Evolutionary conservation across 2,888 invertebrate genomes (phyloP).

Genomic region (Drepana falcataria): DNA sequence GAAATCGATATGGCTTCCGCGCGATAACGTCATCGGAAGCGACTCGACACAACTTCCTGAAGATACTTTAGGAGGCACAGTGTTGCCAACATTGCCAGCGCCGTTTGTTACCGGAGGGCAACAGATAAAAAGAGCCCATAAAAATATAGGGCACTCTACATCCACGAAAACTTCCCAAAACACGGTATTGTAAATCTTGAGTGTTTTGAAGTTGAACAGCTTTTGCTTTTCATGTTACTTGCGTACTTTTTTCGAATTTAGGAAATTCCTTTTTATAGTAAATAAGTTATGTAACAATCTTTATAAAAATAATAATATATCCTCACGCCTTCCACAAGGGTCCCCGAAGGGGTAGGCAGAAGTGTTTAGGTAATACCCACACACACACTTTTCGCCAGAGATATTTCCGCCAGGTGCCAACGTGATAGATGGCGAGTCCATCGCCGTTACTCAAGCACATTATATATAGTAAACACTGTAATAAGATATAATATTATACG

Average conservation of each 20-base stretch:
- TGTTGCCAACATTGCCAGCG: conserved; percentile 3
- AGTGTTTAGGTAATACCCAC: no score
- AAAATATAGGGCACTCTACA: conserved; percentile 7
- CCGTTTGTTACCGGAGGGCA: conserved; percentile 1
- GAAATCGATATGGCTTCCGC: conserved; percentile 21
- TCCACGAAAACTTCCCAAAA: conserved; percentile 12
- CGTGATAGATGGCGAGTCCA: no score
- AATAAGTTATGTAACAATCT: not conserved
- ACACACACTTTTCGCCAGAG: no score
- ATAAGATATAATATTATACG: no score
- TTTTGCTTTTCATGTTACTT: conserved; percentile 16
- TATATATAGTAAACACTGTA: no score
- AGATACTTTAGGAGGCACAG: conserved; percentile 16
- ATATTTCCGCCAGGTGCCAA: no score
- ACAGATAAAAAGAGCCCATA: conserved; percentile 2
- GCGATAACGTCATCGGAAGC: conserved; percentile 28
- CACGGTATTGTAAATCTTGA: conserved; percentile 12
- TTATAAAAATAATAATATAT: no score
- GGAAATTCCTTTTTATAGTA: not conserved
- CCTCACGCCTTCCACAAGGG: no score
- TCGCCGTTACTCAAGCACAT: no score
- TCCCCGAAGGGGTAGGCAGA: no score
- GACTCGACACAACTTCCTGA: conserved; percentile 14
- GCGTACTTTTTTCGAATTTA: conserved; percentile 15
- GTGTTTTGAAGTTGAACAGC: conserved; percentile 16